Evolutionary conservation across 2,113 vertebrate species (phyloP).

Genomic region (Ammodytes marinus): DNA sequence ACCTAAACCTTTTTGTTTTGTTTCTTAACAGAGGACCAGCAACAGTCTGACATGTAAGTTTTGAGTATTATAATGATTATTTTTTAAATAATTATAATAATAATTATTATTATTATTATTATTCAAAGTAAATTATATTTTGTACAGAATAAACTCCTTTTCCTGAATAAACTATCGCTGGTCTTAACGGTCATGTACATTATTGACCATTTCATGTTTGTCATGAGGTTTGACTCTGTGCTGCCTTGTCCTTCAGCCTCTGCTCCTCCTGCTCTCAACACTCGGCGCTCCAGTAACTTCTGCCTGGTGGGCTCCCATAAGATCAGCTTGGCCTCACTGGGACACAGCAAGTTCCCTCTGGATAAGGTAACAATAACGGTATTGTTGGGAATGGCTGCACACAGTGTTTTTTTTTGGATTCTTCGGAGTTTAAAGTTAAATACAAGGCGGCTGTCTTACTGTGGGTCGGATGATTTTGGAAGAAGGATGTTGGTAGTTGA

Average conservation of each 20-base stretch:
- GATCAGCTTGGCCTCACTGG: slow-evolving; percentile 84
- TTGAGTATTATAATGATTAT: slow-evolving; percentile 17
- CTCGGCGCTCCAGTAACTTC: slow-evolving; percentile 84
- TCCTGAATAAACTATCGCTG: not conserved
- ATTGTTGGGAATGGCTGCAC: too few species aligned
- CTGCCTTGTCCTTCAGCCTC: slow-evolving; percentile 53
- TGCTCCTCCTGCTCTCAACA: slow-evolving; percentile 49
- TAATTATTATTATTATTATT: not conserved
- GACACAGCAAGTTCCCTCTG: slow-evolving; percentile 84
- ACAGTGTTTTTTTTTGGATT: not conserved
- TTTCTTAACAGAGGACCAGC: slow-evolving; percentile 77
- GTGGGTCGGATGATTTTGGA: not conserved
- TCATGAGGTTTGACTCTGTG: not conserved
- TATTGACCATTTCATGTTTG: not conserved
- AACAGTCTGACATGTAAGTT: slow-evolving; percentile 78
- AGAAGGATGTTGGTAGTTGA: not conserved
- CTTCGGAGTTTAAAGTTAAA: not conserved
- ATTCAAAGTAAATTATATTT: not conserved
- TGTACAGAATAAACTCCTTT: not conserved
- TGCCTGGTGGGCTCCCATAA: slow-evolving; percentile 86
- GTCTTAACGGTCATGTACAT: not conserved
- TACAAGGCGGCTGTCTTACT: not conserved
- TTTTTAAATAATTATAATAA: not conserved
- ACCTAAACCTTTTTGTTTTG: not conserved
- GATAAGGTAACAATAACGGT: slow-evolving; percentile 80